Base-by-base conservation (phyloP, 2,888 invertebrate genomes). In the Diaperis boleti region DNA sequence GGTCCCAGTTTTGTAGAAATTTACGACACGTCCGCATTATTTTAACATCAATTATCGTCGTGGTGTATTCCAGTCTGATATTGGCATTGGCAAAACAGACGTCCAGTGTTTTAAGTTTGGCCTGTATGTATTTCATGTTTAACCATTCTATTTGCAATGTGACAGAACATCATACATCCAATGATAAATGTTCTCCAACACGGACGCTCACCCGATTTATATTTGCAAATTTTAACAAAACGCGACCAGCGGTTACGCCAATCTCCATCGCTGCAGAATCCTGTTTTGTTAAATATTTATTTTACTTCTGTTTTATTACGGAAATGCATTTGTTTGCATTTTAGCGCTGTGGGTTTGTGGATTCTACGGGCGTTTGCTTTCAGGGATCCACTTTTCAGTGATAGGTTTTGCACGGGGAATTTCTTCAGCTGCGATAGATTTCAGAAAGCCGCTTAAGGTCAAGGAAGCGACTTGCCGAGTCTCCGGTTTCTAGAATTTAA, bases 141-240 rank as follows among this genome's bases (percentile, higher is more conserved):
- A 70, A 70, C 70, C 68, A 64, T 69, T 69, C 69, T 65, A 70
- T 70, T 70, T 69, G 69, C 54, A 62, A 66, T 70, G 68, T 65
- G 65, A 65, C 62, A 67, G 66, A 64, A 59, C 64, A 64, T 64
- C 64, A 64, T 59, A 59, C 64, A 64, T 59, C 44, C 55, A 31
- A 54, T 64, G 64, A 64, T 64, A 64, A 59, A 64, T 64, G 64
- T 55, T 33, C 59, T 57, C 18, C 31, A 20, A 56, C 50, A 57
- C 54, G 39, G 49, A 45, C 57, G 62, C 57, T 44, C 52, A 31
- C 62, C 54, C 59, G 63, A 59, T 59, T 63, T 63, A 59, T 63
- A 63, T 63, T 63, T 63, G 63, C 63, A 54, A 62, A 63, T 57
- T 63, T 63, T 63, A 54, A 59, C 47, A 49, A 45, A 62, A 62